Conservation (phyloP, 2,113 vertebrate species). For the Bos indicus region DNA sequence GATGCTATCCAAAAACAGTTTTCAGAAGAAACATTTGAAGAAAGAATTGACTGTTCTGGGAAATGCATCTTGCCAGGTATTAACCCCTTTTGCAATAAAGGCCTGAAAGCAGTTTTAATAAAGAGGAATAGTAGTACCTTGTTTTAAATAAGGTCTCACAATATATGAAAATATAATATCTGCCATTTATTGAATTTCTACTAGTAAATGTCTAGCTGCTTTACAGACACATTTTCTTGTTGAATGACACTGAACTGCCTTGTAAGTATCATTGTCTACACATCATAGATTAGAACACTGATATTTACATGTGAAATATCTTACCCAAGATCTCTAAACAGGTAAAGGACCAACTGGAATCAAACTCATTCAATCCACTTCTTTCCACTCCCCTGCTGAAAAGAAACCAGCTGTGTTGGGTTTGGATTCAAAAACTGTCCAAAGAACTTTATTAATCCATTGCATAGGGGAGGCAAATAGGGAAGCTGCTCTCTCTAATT, state of each 20-base stretch:
- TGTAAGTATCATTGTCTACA: not conserved
- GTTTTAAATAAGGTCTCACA: not conserved
- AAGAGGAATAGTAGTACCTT: not conserved
- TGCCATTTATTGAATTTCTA: not conserved
- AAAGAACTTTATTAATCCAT: not conserved
- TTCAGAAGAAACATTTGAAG: constrained; percentile 84
- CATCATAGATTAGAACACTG: not conserved
- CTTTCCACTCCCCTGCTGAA: not conserved
- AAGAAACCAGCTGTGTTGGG: not conserved
- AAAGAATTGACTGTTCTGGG: constrained; percentile 90
- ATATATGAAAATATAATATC: not conserved
- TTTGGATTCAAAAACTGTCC: not conserved
- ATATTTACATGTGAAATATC: not conserved
- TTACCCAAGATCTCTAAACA: not conserved
- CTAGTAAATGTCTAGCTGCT: not conserved
- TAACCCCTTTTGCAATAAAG: constrained; percentile 28
- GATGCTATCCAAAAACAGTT: constrained; percentile 83
- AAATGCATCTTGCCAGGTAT: constrained; percentile 94
- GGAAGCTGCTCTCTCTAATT: not conserved
- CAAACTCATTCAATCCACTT: not conserved
- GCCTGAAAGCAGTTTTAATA: not conserved
- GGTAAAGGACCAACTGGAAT: not conserved
- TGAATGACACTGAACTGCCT: not conserved
- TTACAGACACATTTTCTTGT: not conserved
- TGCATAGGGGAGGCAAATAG: not conserved